phyloP scores from a whole-genome alignment of 2,113 vertebrate genomes.

The Mus pahari region DNA sequence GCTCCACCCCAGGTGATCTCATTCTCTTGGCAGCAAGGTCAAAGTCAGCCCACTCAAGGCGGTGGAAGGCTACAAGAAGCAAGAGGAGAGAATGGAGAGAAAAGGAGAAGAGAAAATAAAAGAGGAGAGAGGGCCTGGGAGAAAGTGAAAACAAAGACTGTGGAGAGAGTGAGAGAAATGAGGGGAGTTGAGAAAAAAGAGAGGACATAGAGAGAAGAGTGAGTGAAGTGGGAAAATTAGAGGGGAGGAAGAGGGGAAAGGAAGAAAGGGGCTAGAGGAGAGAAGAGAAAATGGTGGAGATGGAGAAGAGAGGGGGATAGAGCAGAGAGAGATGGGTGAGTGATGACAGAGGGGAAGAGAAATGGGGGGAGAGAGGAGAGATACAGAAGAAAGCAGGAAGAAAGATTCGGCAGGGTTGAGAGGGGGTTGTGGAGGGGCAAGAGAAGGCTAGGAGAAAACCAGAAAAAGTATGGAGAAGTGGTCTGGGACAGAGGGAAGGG shows the following conservation, averaged over 20 bases:
- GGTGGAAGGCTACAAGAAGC: no score
- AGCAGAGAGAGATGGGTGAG: no score
- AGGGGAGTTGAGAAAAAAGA: background rate
- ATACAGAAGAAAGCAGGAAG: background rate
- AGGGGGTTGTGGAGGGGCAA: no score
- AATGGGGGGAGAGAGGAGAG: background rate
- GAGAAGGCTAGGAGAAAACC: no score
- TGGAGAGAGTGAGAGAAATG: background rate
- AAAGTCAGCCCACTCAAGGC: no score
- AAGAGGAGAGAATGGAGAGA: background rate
- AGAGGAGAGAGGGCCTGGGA: background rate
- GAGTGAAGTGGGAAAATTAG: background rate
- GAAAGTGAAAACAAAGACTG: background rate
- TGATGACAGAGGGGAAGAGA: background rate
- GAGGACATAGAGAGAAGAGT: background rate
- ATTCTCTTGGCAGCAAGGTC: no score
- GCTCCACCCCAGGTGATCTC: no score
- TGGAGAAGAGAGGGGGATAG: background rate
- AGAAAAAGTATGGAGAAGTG: no score
- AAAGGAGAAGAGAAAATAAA: background rate
- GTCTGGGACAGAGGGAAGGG: no score
- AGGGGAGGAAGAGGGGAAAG: no score
- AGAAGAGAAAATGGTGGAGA: no score
- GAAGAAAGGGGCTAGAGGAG: background rate
- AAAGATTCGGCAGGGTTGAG: no score